phyloP scores from a whole-genome alignment of 2,797 vertebrate species.

The Danionella dracula region DNA sequence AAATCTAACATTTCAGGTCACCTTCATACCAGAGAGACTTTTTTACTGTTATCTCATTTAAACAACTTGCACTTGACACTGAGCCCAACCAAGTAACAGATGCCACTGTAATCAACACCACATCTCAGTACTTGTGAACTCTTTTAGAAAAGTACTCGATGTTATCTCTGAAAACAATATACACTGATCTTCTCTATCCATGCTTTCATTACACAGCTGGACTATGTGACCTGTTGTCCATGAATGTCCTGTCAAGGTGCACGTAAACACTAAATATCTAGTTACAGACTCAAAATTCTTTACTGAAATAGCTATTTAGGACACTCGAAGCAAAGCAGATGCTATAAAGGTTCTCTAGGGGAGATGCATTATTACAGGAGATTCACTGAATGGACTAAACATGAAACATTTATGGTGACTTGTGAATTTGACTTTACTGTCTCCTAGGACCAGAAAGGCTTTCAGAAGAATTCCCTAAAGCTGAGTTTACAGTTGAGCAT shows the following conservation, averaged over 20 bases:
- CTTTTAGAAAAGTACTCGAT: slow-evolving; percentile 4
- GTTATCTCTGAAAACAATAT: not conserved
- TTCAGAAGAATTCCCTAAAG: no score
- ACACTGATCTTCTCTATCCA: not conserved
- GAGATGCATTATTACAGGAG: not conserved
- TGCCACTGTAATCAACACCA: slow-evolving; percentile 11
- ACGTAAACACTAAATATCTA: not conserved
- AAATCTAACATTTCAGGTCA: not conserved
- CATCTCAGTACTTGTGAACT: slow-evolving; percentile 21
- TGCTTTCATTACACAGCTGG: not conserved
- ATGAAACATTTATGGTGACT: not conserved
- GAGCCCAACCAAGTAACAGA: not conserved
- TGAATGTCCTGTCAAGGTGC: not conserved
- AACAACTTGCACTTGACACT: slow-evolving; percentile 8
- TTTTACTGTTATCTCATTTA: not conserved
- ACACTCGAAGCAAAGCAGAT: not conserved
- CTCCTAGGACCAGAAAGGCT: no score
- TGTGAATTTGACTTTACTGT: no score
- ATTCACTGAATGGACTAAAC: slow-evolving; percentile 1
- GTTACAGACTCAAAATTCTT: slow-evolving; percentile 21
- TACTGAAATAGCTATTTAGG: not conserved
- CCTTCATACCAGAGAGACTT: not conserved
- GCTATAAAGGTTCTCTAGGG: not conserved
- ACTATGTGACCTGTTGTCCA: slow-evolving; percentile 13
- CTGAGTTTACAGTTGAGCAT: no score